phyloP scores from a whole-genome alignment of 2,113 vertebrate genomes.

The Ailuropoda melanoleuca region DNA sequence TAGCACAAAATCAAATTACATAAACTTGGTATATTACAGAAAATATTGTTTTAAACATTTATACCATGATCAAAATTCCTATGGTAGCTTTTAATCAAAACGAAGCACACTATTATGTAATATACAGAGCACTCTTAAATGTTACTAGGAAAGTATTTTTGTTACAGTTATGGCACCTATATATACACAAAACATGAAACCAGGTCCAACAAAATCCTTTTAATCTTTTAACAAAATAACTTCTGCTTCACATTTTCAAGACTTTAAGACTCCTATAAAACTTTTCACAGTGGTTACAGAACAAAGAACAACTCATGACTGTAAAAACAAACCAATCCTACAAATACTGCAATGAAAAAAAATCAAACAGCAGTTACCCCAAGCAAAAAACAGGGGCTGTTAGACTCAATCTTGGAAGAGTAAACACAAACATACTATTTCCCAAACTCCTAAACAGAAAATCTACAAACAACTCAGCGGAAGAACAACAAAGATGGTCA shows the following conservation, averaged over 20 bases:
- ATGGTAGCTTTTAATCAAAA: slow-evolving; percentile 83
- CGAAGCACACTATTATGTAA: slow-evolving; percentile 79
- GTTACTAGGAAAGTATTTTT: slow-evolving; percentile 72
- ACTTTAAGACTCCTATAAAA: slow-evolving; percentile 58
- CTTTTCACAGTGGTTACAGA: slow-evolving; percentile 56
- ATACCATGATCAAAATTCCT: slow-evolving; percentile 80
- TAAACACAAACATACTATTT: slow-evolving; percentile 54
- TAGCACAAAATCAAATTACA: slow-evolving; percentile 78
- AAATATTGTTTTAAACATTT: slow-evolving; percentile 81
- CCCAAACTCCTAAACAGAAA: slow-evolving; percentile 31
- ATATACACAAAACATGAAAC: neutral
- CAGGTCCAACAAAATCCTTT: slow-evolving; percentile 15
- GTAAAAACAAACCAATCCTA: slow-evolving; percentile 77
- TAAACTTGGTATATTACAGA: slow-evolving; percentile 79
- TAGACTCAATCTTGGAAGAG: slow-evolving; percentile 60
- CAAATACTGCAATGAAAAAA: slow-evolving; percentile 62
- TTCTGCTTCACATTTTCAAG: slow-evolving; percentile 65
- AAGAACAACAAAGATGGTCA: neutral
- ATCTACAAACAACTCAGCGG: neutral
- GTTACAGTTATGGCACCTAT: slow-evolving; percentile 47
- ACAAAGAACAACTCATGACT: slow-evolving; percentile 67
- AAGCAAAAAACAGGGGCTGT: slow-evolving; percentile 74
- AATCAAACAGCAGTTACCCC: slow-evolving; percentile 68
- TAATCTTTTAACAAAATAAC: slow-evolving; percentile 71
- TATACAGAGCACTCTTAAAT: slow-evolving; percentile 78